phyloP scores from a whole-genome alignment of 2,113 vertebrate genomes.

The Prietella phreatophila region DNA sequence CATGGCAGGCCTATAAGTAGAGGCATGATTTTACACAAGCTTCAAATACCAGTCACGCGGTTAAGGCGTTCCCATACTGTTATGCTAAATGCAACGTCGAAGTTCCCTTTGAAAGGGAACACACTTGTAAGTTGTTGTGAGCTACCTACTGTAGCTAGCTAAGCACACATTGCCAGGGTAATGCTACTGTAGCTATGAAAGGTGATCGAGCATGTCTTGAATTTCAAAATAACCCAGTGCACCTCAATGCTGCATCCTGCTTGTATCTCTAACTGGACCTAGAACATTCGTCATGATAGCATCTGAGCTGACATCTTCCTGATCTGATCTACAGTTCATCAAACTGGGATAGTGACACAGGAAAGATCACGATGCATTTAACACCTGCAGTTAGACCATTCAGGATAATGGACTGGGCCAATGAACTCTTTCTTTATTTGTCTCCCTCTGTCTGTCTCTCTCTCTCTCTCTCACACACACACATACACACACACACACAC shows the following conservation, averaged over 20 bases:
- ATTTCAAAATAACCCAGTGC: not conserved
- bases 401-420: constrained; percentile 30
- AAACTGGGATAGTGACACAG: not conserved
- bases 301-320: not conserved
- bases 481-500: not conserved
- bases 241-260: not conserved
- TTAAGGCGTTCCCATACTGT: no score
- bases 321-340: not conserved
- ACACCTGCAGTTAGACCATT: constrained; percentile 25
- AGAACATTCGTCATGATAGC: not conserved
- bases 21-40: no score
- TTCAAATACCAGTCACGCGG: no score
- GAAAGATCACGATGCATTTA: constrained; percentile 26
- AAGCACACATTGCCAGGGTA: not conserved
- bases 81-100: no score
- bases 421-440: constrained; percentile 5
- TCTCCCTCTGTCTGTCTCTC: not conserved
- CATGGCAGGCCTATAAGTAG: no score
- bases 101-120: no score
- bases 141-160: not conserved
- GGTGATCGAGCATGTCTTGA: not conserved
- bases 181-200: not conserved
- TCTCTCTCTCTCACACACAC: not conserved
- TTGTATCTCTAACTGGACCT: not conserved
- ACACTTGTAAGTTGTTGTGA: not conserved